phyloP scores from a whole-genome alignment of 1,140 invertebrate genomes.

The Polypedilum vanderplanki region DNA sequence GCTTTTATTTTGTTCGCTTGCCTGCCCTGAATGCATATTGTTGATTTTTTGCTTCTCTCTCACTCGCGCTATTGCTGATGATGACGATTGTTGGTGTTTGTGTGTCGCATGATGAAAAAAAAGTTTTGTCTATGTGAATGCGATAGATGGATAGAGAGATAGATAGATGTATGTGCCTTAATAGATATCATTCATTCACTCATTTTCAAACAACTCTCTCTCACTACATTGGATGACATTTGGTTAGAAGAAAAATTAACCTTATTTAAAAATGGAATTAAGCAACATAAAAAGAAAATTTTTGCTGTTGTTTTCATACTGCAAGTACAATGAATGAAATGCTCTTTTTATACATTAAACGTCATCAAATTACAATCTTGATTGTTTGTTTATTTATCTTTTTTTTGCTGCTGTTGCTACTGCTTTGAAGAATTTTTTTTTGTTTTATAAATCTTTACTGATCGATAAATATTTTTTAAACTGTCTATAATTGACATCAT shows the following conservation, averaged over 20 bases:
- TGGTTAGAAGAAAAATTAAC: constrained; percentile 25
- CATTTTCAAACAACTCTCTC: not conserved
- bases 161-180: not conserved
- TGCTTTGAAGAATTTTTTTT: too few relatives aligned
- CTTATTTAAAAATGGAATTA: constrained; percentile 28
- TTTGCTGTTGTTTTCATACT: not conserved
- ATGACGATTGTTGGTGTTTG: not conserved
- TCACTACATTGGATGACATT: constrained; percentile 22
- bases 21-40: not conserved
- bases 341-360: not conserved
- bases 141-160: not conserved
- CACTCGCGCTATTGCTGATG: not conserved
- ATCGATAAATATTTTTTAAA: too few relatives aligned
- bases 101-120: constrained; percentile 16
- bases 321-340: not conserved
- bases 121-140: not conserved
- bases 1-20: not conserved
- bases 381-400: not conserved
- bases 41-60: not conserved
- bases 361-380: constrained; percentile 18
- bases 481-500: too few relatives aligned
- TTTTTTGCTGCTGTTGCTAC: too few relatives aligned
- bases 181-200: not conserved
- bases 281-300: not conserved
- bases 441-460: too few relatives aligned